Evolutionary conservation across 2,888 invertebrate species (phyloP).

Genomic region (Oscheius sp.): DNA sequence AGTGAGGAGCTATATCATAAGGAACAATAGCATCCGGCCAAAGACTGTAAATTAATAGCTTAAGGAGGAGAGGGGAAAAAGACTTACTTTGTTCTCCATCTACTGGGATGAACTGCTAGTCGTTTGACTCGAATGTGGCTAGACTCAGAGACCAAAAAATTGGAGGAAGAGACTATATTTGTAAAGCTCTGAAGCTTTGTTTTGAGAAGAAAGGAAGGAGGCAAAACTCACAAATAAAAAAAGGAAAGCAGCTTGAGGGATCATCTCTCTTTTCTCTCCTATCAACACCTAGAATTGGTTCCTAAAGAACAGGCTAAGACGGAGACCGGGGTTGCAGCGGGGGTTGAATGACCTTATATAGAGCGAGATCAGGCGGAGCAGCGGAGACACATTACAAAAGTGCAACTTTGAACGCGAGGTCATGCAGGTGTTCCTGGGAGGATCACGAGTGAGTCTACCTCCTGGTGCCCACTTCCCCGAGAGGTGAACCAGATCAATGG

Average conservation of each 20-base stretch:
- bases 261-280: too few relatives aligned
- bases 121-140: slow-evolving; percentile 27
- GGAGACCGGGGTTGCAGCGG: slow-evolving; percentile 16
- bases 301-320: slow-evolving; percentile 2
- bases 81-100: slow-evolving; percentile 46
- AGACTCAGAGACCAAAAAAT: not conserved
- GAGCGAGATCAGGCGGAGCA: slow-evolving; percentile 27
- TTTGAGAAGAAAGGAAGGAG: not conserved
- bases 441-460: slow-evolving; percentile 16
- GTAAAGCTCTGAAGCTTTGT: not conserved
- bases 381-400: slow-evolving; percentile 29
- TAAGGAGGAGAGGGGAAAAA: not conserved
- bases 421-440: slow-evolving; percentile 17
- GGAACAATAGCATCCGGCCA: slow-evolving; percentile 51
- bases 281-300: slow-evolving; percentile 1
- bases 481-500: not conserved
- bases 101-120: slow-evolving; percentile 47
- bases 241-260: not conserved
- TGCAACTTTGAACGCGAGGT: slow-evolving; percentile 24
- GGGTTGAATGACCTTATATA: slow-evolving; percentile 6
- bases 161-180: not conserved
- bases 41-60: slow-evolving; percentile 34
- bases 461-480: not conserved
- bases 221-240: not conserved
- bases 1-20: slow-evolving; percentile 50